phyloP scores from a whole-genome alignment of 2,113 vertebrate species.

The Nibea albiflora region DNA sequence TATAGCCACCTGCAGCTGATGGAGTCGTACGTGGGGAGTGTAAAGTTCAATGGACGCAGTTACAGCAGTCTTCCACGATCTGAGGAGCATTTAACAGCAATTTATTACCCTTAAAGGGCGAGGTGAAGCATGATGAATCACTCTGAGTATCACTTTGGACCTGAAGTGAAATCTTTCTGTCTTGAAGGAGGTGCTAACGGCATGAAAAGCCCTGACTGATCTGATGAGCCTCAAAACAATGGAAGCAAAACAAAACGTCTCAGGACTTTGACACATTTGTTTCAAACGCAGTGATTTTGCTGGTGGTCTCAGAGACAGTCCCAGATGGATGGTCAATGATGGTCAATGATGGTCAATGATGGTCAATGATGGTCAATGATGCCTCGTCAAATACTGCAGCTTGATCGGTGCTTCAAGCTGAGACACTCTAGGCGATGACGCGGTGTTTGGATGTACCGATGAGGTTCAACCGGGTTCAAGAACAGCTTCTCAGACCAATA shows the following conservation, averaged over 20 bases:
- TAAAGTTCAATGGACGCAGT: constrained; percentile 19
- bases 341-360: too few relatives aligned
- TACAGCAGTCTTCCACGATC: not conserved
- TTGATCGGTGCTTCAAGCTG: too few relatives aligned
- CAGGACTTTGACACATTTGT: not conserved
- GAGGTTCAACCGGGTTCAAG: too few relatives aligned
- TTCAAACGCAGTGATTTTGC: not conserved
- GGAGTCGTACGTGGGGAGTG: not conserved
- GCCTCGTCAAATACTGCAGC: too few relatives aligned
- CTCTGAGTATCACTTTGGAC: not conserved
- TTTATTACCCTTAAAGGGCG: constrained; percentile 33
- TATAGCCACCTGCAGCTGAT: not conserved
- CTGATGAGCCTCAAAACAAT: not conserved
- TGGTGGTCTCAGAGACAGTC: not conserved
- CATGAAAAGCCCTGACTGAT: too few relatives aligned
- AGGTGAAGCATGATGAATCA: not conserved
- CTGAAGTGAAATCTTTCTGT: constrained; percentile 14
- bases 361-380: too few relatives aligned
- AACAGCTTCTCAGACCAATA: too few relatives aligned
- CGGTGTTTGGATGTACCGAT: too few relatives aligned
- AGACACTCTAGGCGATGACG: too few relatives aligned
- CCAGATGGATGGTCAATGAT: too few relatives aligned
- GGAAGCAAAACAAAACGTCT: not conserved
- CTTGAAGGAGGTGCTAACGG: not conserved
- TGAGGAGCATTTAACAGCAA: not conserved